These are phyloP conservation scores for Euclidia mi DNA, from an alignment of 2,888 invertebrate species.

Conservation along the genomic window DNA sequence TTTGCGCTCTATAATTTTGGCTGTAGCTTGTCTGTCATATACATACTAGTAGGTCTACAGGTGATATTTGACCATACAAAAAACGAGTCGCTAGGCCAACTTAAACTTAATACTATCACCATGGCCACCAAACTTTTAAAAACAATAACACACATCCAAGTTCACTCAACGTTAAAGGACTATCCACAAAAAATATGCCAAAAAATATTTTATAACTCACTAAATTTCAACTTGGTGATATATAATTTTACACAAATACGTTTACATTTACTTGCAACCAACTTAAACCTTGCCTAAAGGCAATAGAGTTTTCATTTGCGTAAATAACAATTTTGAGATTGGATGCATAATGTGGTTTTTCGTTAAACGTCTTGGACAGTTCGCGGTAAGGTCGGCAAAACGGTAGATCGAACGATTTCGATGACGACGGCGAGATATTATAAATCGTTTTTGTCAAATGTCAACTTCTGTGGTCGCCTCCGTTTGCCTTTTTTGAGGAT, in stretches of 20 bases:
- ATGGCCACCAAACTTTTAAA: slow-evolving; percentile 12
- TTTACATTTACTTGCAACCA: not conserved
- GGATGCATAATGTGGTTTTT: slow-evolving; percentile 57
- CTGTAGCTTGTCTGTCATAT: too few relatives aligned
- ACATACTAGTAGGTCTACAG: too few relatives aligned
- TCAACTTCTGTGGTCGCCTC: slow-evolving; percentile 87
- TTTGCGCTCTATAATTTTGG: too few relatives aligned
- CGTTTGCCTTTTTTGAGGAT: slow-evolving; percentile 47
- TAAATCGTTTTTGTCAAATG: slow-evolving; percentile 87
- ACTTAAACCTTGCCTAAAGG: slow-evolving; percentile 16
- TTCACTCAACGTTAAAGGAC: slow-evolving; percentile 57
- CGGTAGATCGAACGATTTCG: slow-evolving; percentile 88
- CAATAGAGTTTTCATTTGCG: slow-evolving; percentile 48
- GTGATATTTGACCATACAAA: too few relatives aligned
- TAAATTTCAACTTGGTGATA: slow-evolving; percentile 84
- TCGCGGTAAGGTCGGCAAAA: slow-evolving; percentile 85
- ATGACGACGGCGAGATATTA: slow-evolving; percentile 78
- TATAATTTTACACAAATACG: slow-evolving; percentile 62
- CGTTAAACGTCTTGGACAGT: slow-evolving; percentile 86
- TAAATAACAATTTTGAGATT: slow-evolving; percentile 2
- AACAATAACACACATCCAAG: slow-evolving; percentile 24
- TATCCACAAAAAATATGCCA: slow-evolving; percentile 63
- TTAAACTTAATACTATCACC: slow-evolving; percentile 3
- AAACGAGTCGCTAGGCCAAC: too few relatives aligned
- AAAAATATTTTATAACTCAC: slow-evolving; percentile 82